Evolutionary conservation across 2,888 invertebrate species (phyloP).

Genomic region (Campoplex capitator): DNA sequence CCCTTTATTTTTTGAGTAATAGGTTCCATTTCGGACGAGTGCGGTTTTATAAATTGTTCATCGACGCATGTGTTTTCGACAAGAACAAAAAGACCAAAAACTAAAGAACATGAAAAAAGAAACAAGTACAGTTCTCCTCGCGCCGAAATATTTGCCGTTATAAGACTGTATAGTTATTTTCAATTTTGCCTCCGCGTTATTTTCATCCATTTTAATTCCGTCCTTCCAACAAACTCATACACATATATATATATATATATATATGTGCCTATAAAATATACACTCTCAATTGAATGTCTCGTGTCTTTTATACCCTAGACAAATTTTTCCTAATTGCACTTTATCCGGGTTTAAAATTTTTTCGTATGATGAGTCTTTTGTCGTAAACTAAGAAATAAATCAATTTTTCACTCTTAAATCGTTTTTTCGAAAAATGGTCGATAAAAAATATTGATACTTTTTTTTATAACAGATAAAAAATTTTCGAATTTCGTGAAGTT

Average conservation of each 20-base stretch:
- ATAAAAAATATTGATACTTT: neutral
- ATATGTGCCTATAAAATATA: constrained; percentile 14
- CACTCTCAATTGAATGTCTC: neutral
- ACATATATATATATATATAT: neutral
- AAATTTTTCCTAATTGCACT: constrained; percentile 4
- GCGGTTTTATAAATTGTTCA: neutral
- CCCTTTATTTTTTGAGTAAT: too few relatives aligned
- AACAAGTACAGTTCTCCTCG: constrained; percentile 35
- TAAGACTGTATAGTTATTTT: constrained; percentile 60
- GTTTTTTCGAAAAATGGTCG: neutral
- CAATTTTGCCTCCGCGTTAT: constrained; percentile 49
- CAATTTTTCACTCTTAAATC: too few relatives aligned
- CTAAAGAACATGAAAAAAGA: constrained; percentile 6
- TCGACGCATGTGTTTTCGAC: neutral
- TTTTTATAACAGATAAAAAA: neutral
- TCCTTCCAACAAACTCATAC: constrained; percentile 38
- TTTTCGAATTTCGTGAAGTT: neutral
- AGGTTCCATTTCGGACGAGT: too few relatives aligned
- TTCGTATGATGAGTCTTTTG: neutral
- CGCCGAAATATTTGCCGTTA: constrained; percentile 45
- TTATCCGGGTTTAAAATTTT: neutral
- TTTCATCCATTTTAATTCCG: constrained; percentile 60
- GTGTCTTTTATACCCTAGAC: constrained; percentile 1
- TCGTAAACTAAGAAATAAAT: neutral
- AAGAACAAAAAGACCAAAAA: neutral